A percentile compares a stretch with the other conserved stretches of the same genome.
These are phyloP conservation scores for Diadema setosum DNA, from an alignment of 35 echinoderm and acorn worm genomes.

Conservation along the genomic window DNA sequence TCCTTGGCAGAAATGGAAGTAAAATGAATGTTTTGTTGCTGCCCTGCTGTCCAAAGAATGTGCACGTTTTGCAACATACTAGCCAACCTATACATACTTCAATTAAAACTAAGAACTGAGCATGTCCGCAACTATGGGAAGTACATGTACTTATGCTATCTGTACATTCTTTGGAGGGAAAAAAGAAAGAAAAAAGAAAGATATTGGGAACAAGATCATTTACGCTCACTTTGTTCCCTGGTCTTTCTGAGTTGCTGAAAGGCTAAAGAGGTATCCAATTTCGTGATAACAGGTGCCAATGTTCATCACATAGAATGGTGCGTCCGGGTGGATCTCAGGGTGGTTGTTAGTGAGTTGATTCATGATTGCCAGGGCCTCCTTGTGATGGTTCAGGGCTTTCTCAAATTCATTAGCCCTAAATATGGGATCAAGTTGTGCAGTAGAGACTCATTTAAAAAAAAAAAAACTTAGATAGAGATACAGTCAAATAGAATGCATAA, in stretches of 20 bases:
- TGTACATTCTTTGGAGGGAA: background rate
- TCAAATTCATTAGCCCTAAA: background rate
- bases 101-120: no score
- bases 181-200: background rate
- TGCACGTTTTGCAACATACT: no score
- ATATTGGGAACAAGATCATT: background rate
- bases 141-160: no score
- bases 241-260: background rate
- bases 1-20: no score
- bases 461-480: no score
- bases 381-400: background rate
- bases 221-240: background rate
- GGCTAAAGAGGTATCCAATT: background rate
- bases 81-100: no score
- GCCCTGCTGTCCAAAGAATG: no score
- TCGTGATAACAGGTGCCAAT: constrained; percentile 37
- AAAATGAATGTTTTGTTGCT: no score
- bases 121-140: no score
- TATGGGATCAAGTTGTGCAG: no score
- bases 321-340: background rate
- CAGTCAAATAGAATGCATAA: no score
- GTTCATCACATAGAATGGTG: background rate
- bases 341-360: background rate
- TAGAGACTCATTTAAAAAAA: no score
- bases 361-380: background rate